These are phyloP conservation scores for Cheilosia grossa DNA, from an alignment of 2,888 invertebrate genomes.

Conservation along the genomic window DNA sequence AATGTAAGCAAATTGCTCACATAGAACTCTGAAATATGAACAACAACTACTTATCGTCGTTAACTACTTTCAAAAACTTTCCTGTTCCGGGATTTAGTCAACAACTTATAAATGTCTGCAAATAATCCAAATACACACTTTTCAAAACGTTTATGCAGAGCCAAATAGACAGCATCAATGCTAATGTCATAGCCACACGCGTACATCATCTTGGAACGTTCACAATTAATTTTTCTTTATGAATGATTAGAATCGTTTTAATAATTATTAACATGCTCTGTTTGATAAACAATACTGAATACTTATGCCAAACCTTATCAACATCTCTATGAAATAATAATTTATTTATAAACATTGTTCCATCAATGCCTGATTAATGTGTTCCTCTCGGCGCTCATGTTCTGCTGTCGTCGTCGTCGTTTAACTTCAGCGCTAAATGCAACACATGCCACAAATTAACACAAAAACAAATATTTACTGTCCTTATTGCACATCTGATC, in stretches of 20 bases:
- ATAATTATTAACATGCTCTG: background rate
- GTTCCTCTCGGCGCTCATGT: constrained; percentile 19
- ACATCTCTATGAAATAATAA: constrained; percentile 24
- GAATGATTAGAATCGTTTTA: too few relatives aligned
- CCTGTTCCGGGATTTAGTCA: too few relatives aligned
- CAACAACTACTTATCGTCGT: too few relatives aligned
- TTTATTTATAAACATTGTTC: constrained; percentile 54
- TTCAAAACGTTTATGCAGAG: too few relatives aligned
- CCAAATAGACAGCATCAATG: too few relatives aligned
- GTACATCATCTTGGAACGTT: too few relatives aligned
- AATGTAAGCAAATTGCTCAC: too few relatives aligned
- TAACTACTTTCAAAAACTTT: too few relatives aligned
- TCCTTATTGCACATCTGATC: constrained; percentile 55
- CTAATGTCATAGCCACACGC: too few relatives aligned
- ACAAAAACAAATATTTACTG: constrained; percentile 36
- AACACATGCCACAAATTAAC: constrained; percentile 59
- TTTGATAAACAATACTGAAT: background rate
- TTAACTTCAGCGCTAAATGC: constrained; percentile 35
- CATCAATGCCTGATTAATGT: constrained; percentile 61
- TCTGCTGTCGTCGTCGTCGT: constrained; percentile 19
- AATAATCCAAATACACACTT: too few relatives aligned
- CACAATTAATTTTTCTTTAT: background rate
- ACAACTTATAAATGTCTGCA: too few relatives aligned
- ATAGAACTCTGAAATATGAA: too few relatives aligned
- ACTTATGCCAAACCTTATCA: constrained; percentile 17